Conservation (phyloP, 2,797 vertebrate genomes). For the Labeo calbasu region DNA sequence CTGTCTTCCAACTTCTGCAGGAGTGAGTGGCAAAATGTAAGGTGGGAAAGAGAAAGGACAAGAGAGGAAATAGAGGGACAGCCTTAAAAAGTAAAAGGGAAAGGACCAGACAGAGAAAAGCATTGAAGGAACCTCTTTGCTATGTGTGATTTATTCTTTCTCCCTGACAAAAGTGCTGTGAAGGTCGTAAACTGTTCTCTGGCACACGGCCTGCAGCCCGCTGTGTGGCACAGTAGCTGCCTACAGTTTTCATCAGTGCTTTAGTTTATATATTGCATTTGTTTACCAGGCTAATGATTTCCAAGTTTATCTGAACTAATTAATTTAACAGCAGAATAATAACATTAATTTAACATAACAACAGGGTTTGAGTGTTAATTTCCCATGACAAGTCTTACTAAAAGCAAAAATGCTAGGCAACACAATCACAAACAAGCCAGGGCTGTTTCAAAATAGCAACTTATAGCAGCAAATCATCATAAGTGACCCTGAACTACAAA, state of each 20-base stretch:
- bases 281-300: neutral
- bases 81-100: slow-evolving; percentile 26
- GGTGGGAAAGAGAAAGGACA: slow-evolving; percentile 13
- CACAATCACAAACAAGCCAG: neutral
- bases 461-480: no score
- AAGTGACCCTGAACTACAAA: no score
- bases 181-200: slow-evolving; percentile 27
- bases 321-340: slow-evolving; percentile 2
- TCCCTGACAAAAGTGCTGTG: slow-evolving; percentile 25
- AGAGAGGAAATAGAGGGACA: slow-evolving; percentile 14
- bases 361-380: neutral
- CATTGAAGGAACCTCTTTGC: neutral
- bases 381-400: neutral
- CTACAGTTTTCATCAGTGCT: neutral
- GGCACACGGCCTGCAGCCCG: neutral
- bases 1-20: slow-evolving; percentile 33
- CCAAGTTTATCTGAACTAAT: neutral
- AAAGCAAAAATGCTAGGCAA: neutral
- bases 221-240: slow-evolving; percentile 16
- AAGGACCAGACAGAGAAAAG: neutral
- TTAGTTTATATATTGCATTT: neutral
- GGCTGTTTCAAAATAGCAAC: neutral
- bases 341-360: neutral
- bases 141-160: slow-evolving; percentile 38
- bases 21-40: slow-evolving; percentile 28